Evolutionary conservation across 2,888 invertebrate genomes (phyloP).

Genomic region (Phyto melanocephala): DNA sequence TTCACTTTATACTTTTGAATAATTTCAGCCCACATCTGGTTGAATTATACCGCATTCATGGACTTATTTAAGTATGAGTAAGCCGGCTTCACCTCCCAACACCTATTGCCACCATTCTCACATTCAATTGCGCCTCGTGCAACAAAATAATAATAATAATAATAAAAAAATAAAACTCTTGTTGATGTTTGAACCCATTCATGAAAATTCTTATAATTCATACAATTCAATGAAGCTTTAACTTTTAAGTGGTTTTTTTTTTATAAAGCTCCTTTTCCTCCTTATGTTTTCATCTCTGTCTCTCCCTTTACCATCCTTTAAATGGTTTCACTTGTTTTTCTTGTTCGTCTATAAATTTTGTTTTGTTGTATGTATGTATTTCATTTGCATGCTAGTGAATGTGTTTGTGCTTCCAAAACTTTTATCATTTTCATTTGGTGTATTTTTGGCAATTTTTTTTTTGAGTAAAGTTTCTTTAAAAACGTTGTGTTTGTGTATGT

Average conservation of each 20-base stretch:
- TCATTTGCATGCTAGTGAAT: neutral
- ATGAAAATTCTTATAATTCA: constrained; percentile 46
- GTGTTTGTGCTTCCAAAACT: neutral
- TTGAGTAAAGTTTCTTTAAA: neutral
- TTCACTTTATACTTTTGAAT: constrained; percentile 10
- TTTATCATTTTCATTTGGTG: constrained; percentile 13
- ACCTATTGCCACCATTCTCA: too few species aligned
- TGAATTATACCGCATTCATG: constrained; percentile 24
- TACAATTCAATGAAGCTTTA: constrained; percentile 58
- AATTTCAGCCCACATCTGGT: constrained; percentile 26
- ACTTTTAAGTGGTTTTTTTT: constrained; percentile 48
- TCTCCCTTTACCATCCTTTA: neutral
- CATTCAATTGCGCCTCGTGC: neutral
- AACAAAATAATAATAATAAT: neutral
- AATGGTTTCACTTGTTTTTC: neutral
- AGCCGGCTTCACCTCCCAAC: neutral
- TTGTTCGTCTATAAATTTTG: neutral
- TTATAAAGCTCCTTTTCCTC: neutral
- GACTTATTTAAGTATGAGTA: constrained; percentile 6
- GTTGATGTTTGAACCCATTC: constrained; percentile 27
- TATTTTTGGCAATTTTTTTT: neutral
- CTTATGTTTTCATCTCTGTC: neutral
- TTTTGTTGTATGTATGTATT: neutral
- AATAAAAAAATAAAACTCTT: constrained; percentile 11
- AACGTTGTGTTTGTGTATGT: neutral